phyloP scores from a whole-genome alignment of 2,888 invertebrate species.

The Clepsis dumicolana region DNA sequence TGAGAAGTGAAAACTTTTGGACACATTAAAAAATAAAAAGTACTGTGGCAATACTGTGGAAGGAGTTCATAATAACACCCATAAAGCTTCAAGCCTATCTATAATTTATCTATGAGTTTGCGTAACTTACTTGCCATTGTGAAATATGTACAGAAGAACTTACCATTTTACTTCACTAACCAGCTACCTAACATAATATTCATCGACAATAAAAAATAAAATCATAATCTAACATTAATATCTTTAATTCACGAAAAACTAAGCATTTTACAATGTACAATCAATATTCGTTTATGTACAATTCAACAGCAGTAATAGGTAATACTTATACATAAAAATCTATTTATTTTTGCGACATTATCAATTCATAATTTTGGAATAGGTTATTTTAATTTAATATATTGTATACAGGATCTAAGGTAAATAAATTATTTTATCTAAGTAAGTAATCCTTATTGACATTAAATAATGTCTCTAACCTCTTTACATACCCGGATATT shows the following conservation, averaged over 20 bases:
- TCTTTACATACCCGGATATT: constrained; percentile 8
- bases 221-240: constrained; percentile 66
- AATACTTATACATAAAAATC: constrained; percentile 53
- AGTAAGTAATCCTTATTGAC: constrained; percentile 2
- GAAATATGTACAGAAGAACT: no score
- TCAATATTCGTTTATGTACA: constrained; percentile 67
- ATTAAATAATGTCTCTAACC: constrained; percentile 4
- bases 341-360: constrained; percentile 20
- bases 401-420: constrained; percentile 2
- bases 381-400: constrained; percentile 4
- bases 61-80: no score
- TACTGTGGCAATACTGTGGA: neutral
- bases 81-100: no score
- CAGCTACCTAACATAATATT: no score
- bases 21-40: neutral
- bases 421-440: constrained; percentile 3
- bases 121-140: no score
- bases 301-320: constrained; percentile 54
- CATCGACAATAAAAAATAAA: constrained; percentile 44
- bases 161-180: no score
- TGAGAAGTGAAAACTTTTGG: no score
- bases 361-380: constrained; percentile 7
- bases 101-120: no score
- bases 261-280: constrained; percentile 74
- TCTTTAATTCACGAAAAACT: constrained; percentile 77